Conservation (phyloP, 2,888 invertebrate species). For the Amphipyra berbera region DNA sequence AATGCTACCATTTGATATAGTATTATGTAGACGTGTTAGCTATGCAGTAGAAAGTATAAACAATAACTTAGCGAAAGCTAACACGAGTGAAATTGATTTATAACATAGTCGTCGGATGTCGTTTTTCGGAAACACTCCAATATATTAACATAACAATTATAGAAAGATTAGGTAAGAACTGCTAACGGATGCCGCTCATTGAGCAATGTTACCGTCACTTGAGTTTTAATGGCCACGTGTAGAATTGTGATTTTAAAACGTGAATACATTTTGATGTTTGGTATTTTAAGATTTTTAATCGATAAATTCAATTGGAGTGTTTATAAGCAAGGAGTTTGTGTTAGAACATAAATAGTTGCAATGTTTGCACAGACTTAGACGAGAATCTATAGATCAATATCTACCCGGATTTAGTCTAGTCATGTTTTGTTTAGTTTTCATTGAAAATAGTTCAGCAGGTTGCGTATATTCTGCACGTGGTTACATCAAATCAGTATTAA, state of each 20-base stretch:
- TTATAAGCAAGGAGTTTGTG: conserved; percentile 33
- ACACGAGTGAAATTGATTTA: conserved; percentile 88
- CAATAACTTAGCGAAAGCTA: conserved; percentile 88
- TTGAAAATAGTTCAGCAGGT: conserved; percentile 21
- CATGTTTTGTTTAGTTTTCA: conserved; percentile 22
- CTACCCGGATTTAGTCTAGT: conserved; percentile 43
- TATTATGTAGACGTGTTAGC: conserved; percentile 71
- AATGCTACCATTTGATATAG: conserved; percentile 82
- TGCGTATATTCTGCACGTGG: conserved; percentile 1
- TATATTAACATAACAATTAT: conserved; percentile 87
- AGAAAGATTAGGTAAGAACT: conserved; percentile 80
- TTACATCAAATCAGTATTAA: conserved; percentile 3
- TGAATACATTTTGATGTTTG: conserved; percentile 27
- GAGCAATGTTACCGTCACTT: conserved; percentile 61
- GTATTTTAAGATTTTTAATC: conserved; percentile 47
- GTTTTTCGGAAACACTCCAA: conserved; percentile 85
- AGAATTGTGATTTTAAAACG: conserved; percentile 30
- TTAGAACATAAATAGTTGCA: conserved; percentile 38
- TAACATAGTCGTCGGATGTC: conserved; percentile 76
- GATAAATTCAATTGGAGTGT: conserved; percentile 50
- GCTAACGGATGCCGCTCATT: conserved; percentile 68
- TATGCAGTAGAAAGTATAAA: conserved; percentile 87
- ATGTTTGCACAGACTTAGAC: conserved; percentile 35
- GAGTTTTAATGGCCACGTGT: conserved; percentile 32
- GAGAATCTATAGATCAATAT: conserved; percentile 21